These are phyloP conservation scores for Sciaenops ocellatus DNA, from an alignment of 2,797 vertebrate species.

Conservation along the genomic window DNA sequence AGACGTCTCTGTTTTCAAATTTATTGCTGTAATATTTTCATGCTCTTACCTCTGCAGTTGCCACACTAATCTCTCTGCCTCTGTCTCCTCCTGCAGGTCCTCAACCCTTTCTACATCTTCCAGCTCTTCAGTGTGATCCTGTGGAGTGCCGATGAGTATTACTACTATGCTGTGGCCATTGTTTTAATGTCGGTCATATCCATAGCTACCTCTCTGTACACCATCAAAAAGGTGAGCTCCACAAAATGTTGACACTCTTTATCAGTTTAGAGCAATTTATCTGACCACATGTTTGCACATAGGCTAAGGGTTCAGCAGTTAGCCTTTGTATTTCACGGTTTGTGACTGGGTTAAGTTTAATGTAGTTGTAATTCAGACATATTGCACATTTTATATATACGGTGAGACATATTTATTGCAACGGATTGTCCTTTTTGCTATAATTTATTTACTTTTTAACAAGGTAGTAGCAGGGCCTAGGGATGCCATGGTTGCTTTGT, in stretches of 20 bases:
- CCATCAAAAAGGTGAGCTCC: slow-evolving; percentile 95
- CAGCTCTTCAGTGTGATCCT: slow-evolving; percentile 99
- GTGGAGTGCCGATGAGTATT: slow-evolving; percentile 96
- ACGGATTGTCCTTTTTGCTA: neutral
- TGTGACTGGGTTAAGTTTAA: neutral
- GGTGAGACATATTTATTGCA: neutral
- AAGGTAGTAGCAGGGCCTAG: no score
- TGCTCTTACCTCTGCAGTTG: neutral
- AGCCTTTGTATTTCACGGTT: neutral
- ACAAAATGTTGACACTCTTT: neutral
- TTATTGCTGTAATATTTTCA: neutral
- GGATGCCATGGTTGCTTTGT: neutral
- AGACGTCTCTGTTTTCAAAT: neutral
- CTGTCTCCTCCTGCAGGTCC: slow-evolving; percentile 87
- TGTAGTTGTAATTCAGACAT: no score
- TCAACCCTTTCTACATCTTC: slow-evolving; percentile 99
- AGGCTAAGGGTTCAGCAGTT: neutral
- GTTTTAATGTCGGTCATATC: slow-evolving; percentile 98
- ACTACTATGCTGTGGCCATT: slow-evolving; percentile 97
- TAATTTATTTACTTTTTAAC: no score
- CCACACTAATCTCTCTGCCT: neutral
- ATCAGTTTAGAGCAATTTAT: slow-evolving; percentile 21
- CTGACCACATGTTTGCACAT: neutral
- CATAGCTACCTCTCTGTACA: slow-evolving; percentile 97
- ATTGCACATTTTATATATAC: neutral